A percentile compares a stretch with the other conserved stretches of the same genome.
These are phyloP conservation scores for Manis javanica DNA, from an alignment of 2,797 vertebrate genomes.

Conservation along the genomic window DNA sequence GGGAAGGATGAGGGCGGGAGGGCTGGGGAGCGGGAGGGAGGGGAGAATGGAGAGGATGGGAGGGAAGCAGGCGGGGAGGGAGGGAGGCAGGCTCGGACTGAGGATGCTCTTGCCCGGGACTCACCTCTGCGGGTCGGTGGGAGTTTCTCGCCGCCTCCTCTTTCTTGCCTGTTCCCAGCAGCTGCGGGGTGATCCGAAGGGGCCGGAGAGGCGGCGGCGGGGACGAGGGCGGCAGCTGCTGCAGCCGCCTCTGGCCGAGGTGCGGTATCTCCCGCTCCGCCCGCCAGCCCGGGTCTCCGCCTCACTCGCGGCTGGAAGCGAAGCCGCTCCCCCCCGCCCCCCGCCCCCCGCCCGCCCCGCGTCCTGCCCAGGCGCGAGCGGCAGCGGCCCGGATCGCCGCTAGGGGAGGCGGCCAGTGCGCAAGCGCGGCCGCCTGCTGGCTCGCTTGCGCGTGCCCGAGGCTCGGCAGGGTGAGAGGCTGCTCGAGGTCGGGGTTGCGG, in stretches of 20 bases:
- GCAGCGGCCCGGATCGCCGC: conserved; percentile 80
- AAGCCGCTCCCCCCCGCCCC: conserved; percentile 79
- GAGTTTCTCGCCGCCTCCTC: conserved; percentile 74
- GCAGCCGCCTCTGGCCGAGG: conserved; percentile 73
- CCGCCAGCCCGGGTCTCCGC: conserved; percentile 77
- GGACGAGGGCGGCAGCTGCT: conserved; percentile 66
- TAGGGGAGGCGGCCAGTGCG: conserved; percentile 82
- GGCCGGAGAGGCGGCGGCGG: conserved; percentile 31
- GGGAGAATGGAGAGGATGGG: conserved; percentile 55
- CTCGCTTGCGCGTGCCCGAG: conserved; percentile 1
- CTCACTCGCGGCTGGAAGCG: conserved; percentile 75
- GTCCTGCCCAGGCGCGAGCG: conserved; percentile 77
- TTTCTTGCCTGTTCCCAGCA: conserved; percentile 26
- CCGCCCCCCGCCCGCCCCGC: conserved; percentile 75
- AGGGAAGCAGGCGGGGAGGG: conserved; percentile 68
- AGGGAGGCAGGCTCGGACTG: conserved; percentile 71
- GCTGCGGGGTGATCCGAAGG: conserved; percentile 48
- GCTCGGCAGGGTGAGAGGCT: neutral
- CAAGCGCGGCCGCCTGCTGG: conserved; percentile 77
- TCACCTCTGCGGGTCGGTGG: conserved; percentile 86
- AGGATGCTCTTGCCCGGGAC: conserved; percentile 82
- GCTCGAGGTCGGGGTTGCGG: neutral
- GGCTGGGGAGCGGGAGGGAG: conserved; percentile 34
- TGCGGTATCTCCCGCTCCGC: conserved; percentile 79
- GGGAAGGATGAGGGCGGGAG: conserved; percentile 70